Conservation (phyloP, 2,888 invertebrate species). For the Chymomyza procnemis region DNA sequence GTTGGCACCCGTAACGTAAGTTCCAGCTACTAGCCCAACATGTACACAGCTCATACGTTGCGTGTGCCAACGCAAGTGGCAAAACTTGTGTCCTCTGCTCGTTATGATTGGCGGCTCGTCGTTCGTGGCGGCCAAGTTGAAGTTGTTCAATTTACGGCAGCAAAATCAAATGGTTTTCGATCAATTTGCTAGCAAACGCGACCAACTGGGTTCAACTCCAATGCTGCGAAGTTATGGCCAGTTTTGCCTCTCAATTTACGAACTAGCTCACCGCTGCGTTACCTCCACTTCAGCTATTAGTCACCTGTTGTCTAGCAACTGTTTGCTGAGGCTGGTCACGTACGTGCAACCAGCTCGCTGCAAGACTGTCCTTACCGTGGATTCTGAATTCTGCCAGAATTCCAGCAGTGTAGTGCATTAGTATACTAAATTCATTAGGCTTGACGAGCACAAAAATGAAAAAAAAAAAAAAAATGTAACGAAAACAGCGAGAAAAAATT, state of each 20-base stretch:
- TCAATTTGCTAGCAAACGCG: slow-evolving; percentile 24
- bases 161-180: slow-evolving; percentile 21
- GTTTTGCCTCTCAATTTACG: neutral
- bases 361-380: neutral
- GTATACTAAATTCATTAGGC: slow-evolving; percentile 52
- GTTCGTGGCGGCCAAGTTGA: neutral
- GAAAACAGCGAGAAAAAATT: slow-evolving; percentile 52
- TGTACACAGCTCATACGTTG: slow-evolving; percentile 5
- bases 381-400: neutral
- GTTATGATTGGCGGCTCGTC: neutral
- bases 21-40: no score
- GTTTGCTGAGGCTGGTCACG: slow-evolving; percentile 3
- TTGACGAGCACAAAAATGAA: neutral
- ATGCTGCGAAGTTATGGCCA: neutral
- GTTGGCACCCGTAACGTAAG: neutral
- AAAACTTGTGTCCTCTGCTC: neutral
- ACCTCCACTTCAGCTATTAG: neutral
- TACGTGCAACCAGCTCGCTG: neutral
- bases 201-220: neutral
- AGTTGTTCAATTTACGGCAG: neutral
- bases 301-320: slow-evolving; percentile 28
- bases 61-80: neutral
- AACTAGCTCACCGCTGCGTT: neutral
- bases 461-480: slow-evolving; percentile 18
- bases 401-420: neutral